Evolutionary conservation across 1,140 invertebrate genomes (phyloP).

Genomic region (Diorhabda sublineata): DNA sequence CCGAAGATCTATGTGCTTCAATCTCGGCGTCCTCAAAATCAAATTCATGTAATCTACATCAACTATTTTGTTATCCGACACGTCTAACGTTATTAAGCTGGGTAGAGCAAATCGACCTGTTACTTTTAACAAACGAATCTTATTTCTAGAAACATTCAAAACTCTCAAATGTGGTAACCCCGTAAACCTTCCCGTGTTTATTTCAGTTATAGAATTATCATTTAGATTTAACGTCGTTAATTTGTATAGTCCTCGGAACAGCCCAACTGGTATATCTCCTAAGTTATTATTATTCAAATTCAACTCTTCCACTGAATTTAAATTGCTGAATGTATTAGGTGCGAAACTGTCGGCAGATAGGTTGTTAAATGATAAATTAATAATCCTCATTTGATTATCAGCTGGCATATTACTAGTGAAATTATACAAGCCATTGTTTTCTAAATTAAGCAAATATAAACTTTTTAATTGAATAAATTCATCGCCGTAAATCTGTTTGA

Average conservation of each 20-base stretch:
- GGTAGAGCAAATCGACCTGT: slow-evolving; percentile 35
- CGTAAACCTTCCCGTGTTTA: slow-evolving; percentile 31
- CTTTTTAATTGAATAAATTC: slow-evolving; percentile 52
- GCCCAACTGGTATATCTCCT: slow-evolving; percentile 21
- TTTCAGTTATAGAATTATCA: slow-evolving; percentile 28
- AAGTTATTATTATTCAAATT: slow-evolving; percentile 34
- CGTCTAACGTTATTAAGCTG: slow-evolving; percentile 36
- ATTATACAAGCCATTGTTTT: slow-evolving; percentile 30
- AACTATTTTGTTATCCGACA: slow-evolving; percentile 38
- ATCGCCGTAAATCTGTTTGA: slow-evolving; percentile 54
- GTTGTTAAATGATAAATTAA: slow-evolving; percentile 35
- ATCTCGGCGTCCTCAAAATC: slow-evolving; percentile 29
- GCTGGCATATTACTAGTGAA: slow-evolving; percentile 24
- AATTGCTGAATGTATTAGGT: slow-evolving; percentile 33
- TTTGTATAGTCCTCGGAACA: slow-evolving; percentile 28
- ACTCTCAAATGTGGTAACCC: slow-evolving; percentile 33
- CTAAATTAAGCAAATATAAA: slow-evolving; percentile 50
- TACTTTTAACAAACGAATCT: slow-evolving; percentile 27
- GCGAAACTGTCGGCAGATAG: slow-evolving; percentile 49
- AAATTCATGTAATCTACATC: slow-evolving; percentile 37
- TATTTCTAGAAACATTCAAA: slow-evolving; percentile 37
- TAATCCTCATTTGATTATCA: slow-evolving; percentile 26
- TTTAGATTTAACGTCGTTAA: slow-evolving; percentile 31
- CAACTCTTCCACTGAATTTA: slow-evolving; percentile 35
- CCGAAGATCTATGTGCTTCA: slow-evolving; percentile 29